Evolutionary conservation across 2,797 vertebrate species (phyloP), one percentile per base, ranked within the genome.

Genomic region (Centropyge bicolor): DNA sequence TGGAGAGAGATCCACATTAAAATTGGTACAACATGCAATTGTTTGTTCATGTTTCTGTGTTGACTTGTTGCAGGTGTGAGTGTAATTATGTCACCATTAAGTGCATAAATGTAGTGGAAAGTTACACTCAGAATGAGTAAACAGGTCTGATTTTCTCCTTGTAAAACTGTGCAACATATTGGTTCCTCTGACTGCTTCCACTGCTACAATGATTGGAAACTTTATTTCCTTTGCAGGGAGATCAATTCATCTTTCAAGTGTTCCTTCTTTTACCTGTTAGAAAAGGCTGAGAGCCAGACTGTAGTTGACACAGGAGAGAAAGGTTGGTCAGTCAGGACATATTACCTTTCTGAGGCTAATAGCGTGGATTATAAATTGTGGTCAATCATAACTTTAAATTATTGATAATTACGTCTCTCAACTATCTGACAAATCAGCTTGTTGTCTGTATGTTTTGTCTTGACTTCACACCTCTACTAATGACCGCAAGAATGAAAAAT

Each of bases 401-500:
- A 19, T 11, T 13, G 35, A 62, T 9, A 54, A 52, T 71, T 54
- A 59, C 4, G 1, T 38, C 16, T 46, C 70, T 59, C 12, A 17
- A 22, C 6, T 20, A 27, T 45, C 27, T 70, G 31, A 74, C 57
- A 67, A 60, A 64, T 72, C 0, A 24, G 8, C 22, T 6, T 66
- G 27, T 31, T 45, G 36, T 51, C 45, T 35, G 12, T 24, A 13
- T 14, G 40, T 76, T 74, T 61, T 22, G 31, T 63, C 64, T 75
- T 74, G 40, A 72, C 56, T 65, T 79, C 56, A 82, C 75, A 86
- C 41, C 20, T 76, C 56, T 55, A 70, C 72, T 77, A 84, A 86
- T 89, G 83, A 86, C 75, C 74, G 68, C 56, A 38, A 63, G 20
- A 72, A 51, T 76, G 41, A 82, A 92, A 74, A 77, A 84, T 74